phyloP scores from a whole-genome alignment of 1,140 invertebrate genomes.

The Bombus cullumanus region DNA sequence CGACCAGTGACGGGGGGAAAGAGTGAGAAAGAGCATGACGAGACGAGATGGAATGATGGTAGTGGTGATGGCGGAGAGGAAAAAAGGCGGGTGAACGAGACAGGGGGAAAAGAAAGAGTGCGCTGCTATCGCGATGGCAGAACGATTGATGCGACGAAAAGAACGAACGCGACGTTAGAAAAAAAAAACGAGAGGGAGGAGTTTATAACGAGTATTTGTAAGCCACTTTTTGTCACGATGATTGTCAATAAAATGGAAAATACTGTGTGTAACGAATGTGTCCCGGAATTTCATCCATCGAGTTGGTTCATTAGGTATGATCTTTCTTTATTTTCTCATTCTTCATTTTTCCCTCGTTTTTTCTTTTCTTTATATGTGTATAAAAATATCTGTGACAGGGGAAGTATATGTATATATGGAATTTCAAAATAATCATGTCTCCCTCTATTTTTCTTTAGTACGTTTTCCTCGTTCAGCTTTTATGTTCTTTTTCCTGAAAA shows the following conservation, averaged over 20 bases:
- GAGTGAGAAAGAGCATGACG: not conserved
- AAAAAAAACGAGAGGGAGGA: constrained; percentile 41
- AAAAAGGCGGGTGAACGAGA: not conserved
- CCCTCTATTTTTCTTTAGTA: constrained; percentile 52
- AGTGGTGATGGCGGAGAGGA: not conserved
- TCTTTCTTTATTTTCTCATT: not conserved
- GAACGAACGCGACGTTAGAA: constrained; percentile 41
- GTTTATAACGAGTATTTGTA: constrained; percentile 73
- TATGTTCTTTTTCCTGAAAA: constrained; percentile 33
- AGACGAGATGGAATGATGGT: not conserved
- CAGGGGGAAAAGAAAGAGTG: not conserved
- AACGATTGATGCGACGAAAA: not conserved
- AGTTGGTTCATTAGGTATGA: not conserved
- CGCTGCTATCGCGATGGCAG: not conserved
- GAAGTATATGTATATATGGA: not conserved
- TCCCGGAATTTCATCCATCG: constrained; percentile 39
- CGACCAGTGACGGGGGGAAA: not conserved
- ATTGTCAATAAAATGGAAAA: constrained; percentile 75
- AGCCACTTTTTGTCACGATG: constrained; percentile 75
- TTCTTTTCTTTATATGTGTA: not conserved
- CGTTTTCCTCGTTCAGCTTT: constrained; percentile 66
- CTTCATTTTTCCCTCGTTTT: not conserved
- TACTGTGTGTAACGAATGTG: constrained; percentile 62
- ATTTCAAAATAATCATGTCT: not conserved
- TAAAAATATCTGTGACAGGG: no score